Conservation (phyloP, 92 coral and sea anemone genomes). For the Siderastrea radians region DNA sequence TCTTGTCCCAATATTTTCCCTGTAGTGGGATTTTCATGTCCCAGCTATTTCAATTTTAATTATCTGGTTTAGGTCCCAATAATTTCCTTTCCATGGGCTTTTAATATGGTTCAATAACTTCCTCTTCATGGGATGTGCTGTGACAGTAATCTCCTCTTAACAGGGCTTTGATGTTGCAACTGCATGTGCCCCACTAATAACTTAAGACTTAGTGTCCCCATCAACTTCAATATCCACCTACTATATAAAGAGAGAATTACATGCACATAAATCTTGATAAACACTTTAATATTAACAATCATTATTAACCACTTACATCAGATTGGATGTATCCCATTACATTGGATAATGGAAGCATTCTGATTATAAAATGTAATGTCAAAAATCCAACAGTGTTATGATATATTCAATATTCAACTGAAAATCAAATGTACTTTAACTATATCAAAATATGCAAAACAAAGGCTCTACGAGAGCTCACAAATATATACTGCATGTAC, state of each 20-base stretch:
- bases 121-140: constrained; percentile 8
- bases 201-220: constrained; percentile 22
- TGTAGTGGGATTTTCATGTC: constrained; percentile 35
- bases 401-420: constrained; percentile 31
- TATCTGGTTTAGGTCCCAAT: background rate
- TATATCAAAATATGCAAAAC: constrained; percentile 24
- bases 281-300: constrained; percentile 31
- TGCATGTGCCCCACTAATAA: constrained; percentile 6
- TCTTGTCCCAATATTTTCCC: constrained; percentile 48
- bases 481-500: constrained; percentile 12
- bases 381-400: constrained; percentile 32
- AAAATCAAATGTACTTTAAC: constrained; percentile 11
- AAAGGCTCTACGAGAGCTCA: constrained; percentile 34
- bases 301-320: constrained; percentile 34
- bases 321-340: constrained; percentile 23
- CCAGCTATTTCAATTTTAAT: constrained; percentile 22
- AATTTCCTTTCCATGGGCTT: constrained; percentile 12
- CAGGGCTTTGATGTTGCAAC: constrained; percentile 25
- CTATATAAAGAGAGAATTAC: constrained; percentile 29
- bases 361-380: constrained; percentile 27
- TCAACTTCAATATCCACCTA: constrained; percentile 42
- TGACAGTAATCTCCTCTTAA: constrained; percentile 12
- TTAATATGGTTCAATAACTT: constrained; percentile 22
- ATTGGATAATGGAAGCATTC: constrained; percentile 32
- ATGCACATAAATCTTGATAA: constrained; percentile 23